These are phyloP conservation scores for Drosophila meridionalis DNA, from an alignment of 2,888 invertebrate genomes.

Conservation along the genomic window DNA sequence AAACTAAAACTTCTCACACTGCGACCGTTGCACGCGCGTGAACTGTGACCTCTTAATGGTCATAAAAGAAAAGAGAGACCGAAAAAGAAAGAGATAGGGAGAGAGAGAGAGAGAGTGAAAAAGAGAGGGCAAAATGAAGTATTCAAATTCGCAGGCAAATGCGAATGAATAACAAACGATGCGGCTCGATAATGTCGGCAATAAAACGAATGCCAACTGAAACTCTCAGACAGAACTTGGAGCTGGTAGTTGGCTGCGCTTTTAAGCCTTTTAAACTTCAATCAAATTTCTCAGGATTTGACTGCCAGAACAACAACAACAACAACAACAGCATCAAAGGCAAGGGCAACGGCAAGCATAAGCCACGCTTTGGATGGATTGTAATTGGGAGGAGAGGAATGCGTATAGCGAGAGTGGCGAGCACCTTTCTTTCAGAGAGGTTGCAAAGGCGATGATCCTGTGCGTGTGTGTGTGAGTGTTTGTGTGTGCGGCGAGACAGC, in stretches of 20 bases:
- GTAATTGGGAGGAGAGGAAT: slow-evolving; percentile 72
- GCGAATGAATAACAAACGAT: slow-evolving; percentile 54
- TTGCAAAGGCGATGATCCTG: slow-evolving; percentile 25
- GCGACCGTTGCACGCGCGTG: slow-evolving; percentile 60
- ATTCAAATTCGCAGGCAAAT: slow-evolving; percentile 70
- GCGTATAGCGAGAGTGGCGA: slow-evolving; percentile 46
- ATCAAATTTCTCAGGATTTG: slow-evolving; percentile 76
- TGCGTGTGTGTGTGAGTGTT: slow-evolving; percentile 2
- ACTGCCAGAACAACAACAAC: slow-evolving; percentile 30
- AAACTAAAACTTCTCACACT: slow-evolving; percentile 51
- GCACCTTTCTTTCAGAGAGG: slow-evolving; percentile 54
- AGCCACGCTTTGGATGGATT: slow-evolving; percentile 61
- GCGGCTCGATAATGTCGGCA: slow-evolving; percentile 71
- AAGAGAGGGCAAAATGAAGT: slow-evolving; percentile 52
- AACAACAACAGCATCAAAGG: slow-evolving; percentile 24
- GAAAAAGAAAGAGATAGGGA: not conserved
- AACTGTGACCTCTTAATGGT: slow-evolving; percentile 63
- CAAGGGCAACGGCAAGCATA: slow-evolving; percentile 36
- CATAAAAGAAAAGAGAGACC: slow-evolving; percentile 10
- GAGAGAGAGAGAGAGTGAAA: not conserved
- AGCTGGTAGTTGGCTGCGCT: slow-evolving; percentile 76
- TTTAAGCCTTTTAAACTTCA: slow-evolving; percentile 76
- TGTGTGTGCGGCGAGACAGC: slow-evolving; percentile 27
- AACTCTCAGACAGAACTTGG: slow-evolving; percentile 45
- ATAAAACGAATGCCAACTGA: slow-evolving; percentile 80